These are phyloP conservation scores for Charadrius vociferus DNA, from an alignment of 2,113 vertebrate species.

Conservation along the genomic window DNA sequence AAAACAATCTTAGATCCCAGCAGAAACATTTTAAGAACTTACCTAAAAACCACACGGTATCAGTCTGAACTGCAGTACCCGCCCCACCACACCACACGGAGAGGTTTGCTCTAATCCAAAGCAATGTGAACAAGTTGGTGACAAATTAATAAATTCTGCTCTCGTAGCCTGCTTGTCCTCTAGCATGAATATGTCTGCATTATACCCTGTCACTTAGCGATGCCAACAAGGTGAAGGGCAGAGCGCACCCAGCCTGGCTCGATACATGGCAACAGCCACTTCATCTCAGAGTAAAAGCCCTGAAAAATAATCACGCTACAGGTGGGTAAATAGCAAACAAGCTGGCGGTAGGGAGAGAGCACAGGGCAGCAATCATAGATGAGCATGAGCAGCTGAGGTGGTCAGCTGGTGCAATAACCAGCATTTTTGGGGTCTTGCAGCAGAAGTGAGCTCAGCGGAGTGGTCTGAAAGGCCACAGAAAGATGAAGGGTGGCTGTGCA, in stretches of 20 bases:
- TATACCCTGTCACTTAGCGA: too few relatives aligned
- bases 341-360: background rate
- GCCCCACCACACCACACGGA: background rate
- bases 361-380: background rate
- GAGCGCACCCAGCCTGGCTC: background rate
- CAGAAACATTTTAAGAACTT: background rate
- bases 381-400: background rate
- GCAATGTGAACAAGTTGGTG: fast-evolving
- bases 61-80: background rate
- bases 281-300: background rate
- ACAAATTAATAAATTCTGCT: background rate
- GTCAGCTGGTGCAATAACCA: background rate
- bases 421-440: background rate
- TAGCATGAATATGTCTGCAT: fast-evolving
- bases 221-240: background rate
- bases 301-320: background rate
- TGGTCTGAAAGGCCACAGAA: background rate
- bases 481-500: background rate
- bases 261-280: too few relatives aligned
- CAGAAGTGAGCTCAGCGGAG: background rate
- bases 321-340: background rate
- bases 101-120: background rate
- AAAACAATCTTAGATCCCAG: background rate
- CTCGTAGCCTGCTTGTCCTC: background rate
- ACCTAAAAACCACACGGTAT: fast-evolving